Percentiles rank a stretch among this genome's conserved stretches.
These are phyloP conservation scores for Sorex araneus DNA, from an alignment of 2,113 vertebrate genomes.

Conservation along the genomic window DNA sequence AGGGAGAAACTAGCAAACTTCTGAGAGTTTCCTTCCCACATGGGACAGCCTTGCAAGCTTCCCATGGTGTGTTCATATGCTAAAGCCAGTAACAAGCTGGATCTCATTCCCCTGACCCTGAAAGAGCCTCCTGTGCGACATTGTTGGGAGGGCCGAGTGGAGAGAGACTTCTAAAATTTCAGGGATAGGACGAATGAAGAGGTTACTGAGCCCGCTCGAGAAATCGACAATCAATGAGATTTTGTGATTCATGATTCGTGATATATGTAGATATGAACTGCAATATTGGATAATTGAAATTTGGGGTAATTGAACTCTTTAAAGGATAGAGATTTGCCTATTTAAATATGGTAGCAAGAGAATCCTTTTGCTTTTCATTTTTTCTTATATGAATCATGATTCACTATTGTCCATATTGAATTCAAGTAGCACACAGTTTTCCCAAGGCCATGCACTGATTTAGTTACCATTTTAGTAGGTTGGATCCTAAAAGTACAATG, in stretches of 20 bases:
- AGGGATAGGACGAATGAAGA: too few relatives aligned
- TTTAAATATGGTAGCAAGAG: background rate
- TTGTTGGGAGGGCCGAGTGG: too few relatives aligned
- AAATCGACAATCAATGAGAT: constrained; percentile 15
- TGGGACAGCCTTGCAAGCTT: too few relatives aligned
- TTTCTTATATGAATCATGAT: background rate
- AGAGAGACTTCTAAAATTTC: too few relatives aligned
- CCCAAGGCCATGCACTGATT: background rate
- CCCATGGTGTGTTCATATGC: too few relatives aligned
- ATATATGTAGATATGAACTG: background rate
- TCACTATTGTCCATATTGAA: background rate
- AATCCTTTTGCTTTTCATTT: background rate
- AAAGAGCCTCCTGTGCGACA: too few relatives aligned
- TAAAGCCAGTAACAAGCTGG: too few relatives aligned
- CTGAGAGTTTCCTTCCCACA: too few relatives aligned
- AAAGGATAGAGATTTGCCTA: background rate
- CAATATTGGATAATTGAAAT: background rate
- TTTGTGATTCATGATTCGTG: too few relatives aligned
- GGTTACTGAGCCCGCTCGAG: background rate
- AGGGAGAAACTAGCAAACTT: too few relatives aligned
- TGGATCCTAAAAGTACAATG: background rate
- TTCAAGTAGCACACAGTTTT: background rate
- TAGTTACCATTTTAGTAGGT: background rate
- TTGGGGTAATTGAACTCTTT: background rate
- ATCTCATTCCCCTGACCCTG: too few relatives aligned